Percentiles rank a stretch among this genome's conserved stretches.
These are phyloP conservation scores for Helicolenus hilgendorfi DNA, from an alignment of 2,797 vertebrate genomes.

Conservation along the genomic window DNA sequence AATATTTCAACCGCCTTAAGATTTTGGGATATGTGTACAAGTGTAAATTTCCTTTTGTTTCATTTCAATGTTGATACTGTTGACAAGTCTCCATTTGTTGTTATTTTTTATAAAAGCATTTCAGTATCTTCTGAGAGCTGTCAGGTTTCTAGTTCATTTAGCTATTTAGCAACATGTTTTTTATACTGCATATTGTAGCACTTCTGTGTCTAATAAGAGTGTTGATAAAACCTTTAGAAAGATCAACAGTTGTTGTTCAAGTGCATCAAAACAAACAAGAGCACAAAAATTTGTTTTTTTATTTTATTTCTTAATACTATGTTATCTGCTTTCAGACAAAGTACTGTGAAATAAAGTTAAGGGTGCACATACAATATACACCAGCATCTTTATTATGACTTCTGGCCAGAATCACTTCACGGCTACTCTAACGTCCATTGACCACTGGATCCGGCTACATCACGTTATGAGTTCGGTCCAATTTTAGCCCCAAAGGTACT, in stretches of 20 bases:
- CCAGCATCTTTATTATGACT: constrained; percentile 77
- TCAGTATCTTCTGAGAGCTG: constrained; percentile 88
- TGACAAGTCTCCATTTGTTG: constrained; percentile 86
- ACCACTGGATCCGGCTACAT: neutral
- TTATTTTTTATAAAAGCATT: constrained; percentile 87
- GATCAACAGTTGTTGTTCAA: constrained; percentile 86
- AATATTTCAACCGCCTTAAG: constrained; percentile 93
- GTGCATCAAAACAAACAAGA: constrained; percentile 92
- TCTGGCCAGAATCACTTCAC: neutral
- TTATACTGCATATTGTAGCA: constrained; percentile 94
- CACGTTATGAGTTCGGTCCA: neutral
- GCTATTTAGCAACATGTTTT: constrained; percentile 89
- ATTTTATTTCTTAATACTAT: constrained; percentile 89
- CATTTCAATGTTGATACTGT: constrained; percentile 87
- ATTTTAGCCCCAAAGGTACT: neutral
- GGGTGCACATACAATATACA: constrained; percentile 85
- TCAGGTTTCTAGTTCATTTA: constrained; percentile 90
- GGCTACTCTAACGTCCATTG: neutral
- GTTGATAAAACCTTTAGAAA: constrained; percentile 86
- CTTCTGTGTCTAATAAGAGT: constrained; percentile 90
- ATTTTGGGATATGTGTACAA: constrained; percentile 89
- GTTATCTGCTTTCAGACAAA: constrained; percentile 92
- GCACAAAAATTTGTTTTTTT: constrained; percentile 90
- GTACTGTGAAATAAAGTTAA: constrained; percentile 93
- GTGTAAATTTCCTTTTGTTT: constrained; percentile 86